phyloP scores from a whole-genome alignment of 2,797 vertebrate species.

The Orestias chungarensis region DNA sequence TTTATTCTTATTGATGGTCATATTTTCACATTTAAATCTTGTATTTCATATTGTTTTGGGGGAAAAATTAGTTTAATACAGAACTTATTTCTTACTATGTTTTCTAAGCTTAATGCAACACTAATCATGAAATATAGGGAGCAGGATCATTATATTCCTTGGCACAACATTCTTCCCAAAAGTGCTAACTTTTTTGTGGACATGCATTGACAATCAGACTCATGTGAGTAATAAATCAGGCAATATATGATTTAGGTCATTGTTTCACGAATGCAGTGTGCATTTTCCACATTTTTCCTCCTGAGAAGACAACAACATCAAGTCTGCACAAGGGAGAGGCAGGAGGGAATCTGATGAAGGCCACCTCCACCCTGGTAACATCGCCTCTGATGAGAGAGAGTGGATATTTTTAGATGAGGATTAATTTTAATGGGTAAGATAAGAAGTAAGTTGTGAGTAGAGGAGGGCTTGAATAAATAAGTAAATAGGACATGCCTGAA shows the following conservation, averaged over 20 bases:
- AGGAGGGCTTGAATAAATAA: constrained; percentile 71
- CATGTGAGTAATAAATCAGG: constrained; percentile 19
- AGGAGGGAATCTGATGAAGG: constrained; percentile 23
- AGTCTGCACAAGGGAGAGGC: constrained; percentile 15
- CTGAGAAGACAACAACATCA: constrained; percentile 31
- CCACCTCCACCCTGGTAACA: constrained; percentile 46
- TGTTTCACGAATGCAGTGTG: constrained; percentile 43
- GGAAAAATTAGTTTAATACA: not conserved
- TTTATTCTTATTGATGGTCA: not conserved
- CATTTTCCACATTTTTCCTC: constrained; percentile 29
- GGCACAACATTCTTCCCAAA: constrained; percentile 14
- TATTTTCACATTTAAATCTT: not conserved
- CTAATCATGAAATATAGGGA: constrained; percentile 6
- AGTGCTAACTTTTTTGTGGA: constrained; percentile 22
- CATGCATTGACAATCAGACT: constrained; percentile 23
- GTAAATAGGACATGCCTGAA: constrained; percentile 74
- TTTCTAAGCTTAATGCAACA: not conserved
- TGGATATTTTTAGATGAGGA: constrained; percentile 78
- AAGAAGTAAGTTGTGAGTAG: constrained; percentile 65
- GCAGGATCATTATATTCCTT: not conserved
- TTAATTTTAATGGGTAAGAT: constrained; percentile 76
- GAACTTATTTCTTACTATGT: not conserved
- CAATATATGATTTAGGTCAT: constrained; percentile 30
- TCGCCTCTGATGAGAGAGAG: constrained; percentile 49
- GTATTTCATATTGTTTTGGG: not conserved